Evolutionary conservation across 2,113 vertebrate genomes (phyloP), one percentile per base, ranked within the genome.

Genomic region (Chaetura pelagica): DNA sequence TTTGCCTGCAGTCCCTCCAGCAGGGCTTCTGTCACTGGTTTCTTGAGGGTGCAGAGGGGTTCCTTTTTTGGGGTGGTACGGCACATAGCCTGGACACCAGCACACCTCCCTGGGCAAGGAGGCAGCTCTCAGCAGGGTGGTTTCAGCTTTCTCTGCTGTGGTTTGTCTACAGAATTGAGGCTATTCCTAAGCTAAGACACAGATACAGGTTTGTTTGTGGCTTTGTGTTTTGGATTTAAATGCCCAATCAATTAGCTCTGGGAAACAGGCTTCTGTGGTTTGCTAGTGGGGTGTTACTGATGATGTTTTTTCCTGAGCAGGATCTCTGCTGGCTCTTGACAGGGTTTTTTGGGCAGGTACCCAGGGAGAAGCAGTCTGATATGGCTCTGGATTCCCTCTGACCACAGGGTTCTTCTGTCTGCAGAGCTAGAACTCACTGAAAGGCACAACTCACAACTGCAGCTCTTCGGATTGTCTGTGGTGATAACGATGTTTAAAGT

Each of bases 261-360:
- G 24, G 78, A 82, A 89, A 87, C n/a, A 95, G 81, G 87, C 40
- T 93, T 95, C 38, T 90, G 90, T 83, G 84, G 94, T 90, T 95
- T 88, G 57, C 49, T 92, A 22, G 64, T 6, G 13, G 78, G 75
- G 52, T 22, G 55, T 74, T 88, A 87, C 15, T 61, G 84, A 85
- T 55, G 89, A 38, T 52, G 44, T 63, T 64, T 55, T 62, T 64
- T 57, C 61, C 61, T 18, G 38, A 88, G 82, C 46, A 89, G 54
- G 55, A 84, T 55, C 61, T 81, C 52, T n/a, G 24, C 40, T 71
- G 64, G n/a, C 63, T 85, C 42, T 71, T 64, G 44, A 90, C 38
- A 80, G 46, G 90, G 30, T 15, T 12, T 85, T 90, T 80, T 48
- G 51, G 52, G 44, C 34, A 71, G 61, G 32, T 87, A 48, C 38